These are phyloP conservation scores for Cephus spinipes DNA, from an alignment of 2,888 invertebrate species.

Conservation along the genomic window DNA sequence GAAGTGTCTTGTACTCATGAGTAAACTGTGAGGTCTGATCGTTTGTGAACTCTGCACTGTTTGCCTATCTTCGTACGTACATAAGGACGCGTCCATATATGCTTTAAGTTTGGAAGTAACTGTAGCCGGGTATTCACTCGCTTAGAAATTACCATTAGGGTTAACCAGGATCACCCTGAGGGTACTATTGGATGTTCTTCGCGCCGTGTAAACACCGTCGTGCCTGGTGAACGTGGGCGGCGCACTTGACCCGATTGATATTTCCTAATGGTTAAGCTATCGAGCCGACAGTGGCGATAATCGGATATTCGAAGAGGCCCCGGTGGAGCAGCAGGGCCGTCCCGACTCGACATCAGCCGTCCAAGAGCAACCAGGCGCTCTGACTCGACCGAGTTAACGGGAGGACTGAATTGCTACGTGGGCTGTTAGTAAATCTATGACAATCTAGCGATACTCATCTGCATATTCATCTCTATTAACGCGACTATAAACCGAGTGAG, in stretches of 20 bases:
- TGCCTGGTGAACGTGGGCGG: too few relatives aligned
- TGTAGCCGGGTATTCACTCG: neutral
- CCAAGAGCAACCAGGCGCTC: neutral
- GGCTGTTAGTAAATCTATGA: neutral
- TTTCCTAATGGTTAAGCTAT: neutral
- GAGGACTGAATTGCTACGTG: too few relatives aligned
- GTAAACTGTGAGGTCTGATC: neutral
- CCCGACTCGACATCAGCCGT: neutral
- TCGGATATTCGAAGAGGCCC: neutral
- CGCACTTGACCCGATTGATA: neutral
- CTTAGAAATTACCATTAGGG: neutral
- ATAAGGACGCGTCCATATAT: neutral
- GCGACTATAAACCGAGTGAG: neutral
- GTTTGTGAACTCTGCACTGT: neutral
- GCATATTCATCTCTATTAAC: neutral
- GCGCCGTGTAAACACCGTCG: neutral
- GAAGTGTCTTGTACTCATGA: neutral
- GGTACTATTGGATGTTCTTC: neutral
- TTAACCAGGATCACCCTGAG: neutral
- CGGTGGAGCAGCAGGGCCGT: neutral
- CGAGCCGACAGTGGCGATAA: neutral
- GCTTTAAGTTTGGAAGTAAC: neutral
- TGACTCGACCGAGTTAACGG: neutral
- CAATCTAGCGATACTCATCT: neutral
- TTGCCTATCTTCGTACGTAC: neutral